Percentiles rank a stretch among this genome's conserved stretches.
phyloP scores from a whole-genome alignment of 2,113 vertebrate species.

The Coreoperca whiteheadi region DNA sequence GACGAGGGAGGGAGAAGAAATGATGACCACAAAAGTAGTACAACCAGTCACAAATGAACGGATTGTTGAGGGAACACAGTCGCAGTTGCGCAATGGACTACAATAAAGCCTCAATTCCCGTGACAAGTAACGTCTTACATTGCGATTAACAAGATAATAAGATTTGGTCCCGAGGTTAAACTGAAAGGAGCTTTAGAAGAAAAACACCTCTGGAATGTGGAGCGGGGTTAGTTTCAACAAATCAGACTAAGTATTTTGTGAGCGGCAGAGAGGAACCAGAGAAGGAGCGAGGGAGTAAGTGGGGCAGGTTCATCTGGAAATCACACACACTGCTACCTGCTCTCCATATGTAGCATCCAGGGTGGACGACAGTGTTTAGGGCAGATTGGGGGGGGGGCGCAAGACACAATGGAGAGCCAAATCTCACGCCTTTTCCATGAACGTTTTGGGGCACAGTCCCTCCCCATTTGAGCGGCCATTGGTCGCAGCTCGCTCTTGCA shows the following conservation, averaged over 20 bases:
- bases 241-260: conserved; percentile 12
- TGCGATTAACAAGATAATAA: conserved; percentile 77
- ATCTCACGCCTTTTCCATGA: conserved; percentile 6
- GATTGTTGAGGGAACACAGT: conserved; percentile 29
- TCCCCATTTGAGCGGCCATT: conserved; percentile 29
- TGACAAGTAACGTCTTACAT: conserved; percentile 55
- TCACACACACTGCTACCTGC: too few species aligned
- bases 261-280: not conserved
- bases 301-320: too few species aligned
- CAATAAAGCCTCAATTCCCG: conserved; percentile 54
- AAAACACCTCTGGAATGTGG: conserved; percentile 76
- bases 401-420: not conserved
- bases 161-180: conserved; percentile 78
- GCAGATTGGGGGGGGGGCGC: not conserved
- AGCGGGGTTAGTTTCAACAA: conserved; percentile 31
- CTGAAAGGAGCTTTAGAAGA: conserved; percentile 78
- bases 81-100: conserved; percentile 22
- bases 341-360: not conserved
- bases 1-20: not conserved
- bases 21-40: not conserved
- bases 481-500: conserved; percentile 35
- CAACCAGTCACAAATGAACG: conserved; percentile 17
- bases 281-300: not conserved
- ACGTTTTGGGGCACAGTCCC: not conserved
- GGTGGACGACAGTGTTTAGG: not conserved